phyloP scores from a whole-genome alignment of 2,113 vertebrate species.

The Oreocharis arfaki region DNA sequence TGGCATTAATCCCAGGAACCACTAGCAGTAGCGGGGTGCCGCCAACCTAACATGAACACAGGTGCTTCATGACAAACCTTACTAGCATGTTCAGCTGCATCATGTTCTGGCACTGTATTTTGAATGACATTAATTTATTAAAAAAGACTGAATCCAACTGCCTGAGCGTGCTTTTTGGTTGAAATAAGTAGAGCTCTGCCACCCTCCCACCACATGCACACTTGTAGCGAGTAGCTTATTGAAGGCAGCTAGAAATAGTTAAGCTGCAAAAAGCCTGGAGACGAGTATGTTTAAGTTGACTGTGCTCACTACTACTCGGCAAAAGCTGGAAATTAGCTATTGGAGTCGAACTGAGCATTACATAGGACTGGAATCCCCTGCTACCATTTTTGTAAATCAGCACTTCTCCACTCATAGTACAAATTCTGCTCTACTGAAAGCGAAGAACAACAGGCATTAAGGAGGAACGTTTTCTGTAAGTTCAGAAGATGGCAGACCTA shows the following conservation, averaged over 20 bases:
- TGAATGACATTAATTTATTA: slow-evolving; percentile 99
- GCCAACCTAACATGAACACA: slow-evolving; percentile 84
- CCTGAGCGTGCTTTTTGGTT: not conserved
- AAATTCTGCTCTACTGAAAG: not conserved
- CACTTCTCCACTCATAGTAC: not conserved
- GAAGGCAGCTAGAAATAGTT: not conserved
- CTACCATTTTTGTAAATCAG: not conserved
- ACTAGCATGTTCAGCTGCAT: slow-evolving; percentile 97
- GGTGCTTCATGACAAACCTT: slow-evolving; percentile 91
- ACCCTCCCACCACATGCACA: not conserved
- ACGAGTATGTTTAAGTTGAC: fast-evolving
- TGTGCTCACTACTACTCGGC: not conserved
- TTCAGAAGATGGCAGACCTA: not conserved
- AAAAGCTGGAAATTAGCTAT: not conserved
- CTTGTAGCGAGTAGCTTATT: not conserved
- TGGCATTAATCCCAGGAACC: slow-evolving; percentile 85
- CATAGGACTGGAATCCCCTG: not conserved
- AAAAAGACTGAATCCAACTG: slow-evolving; percentile 76
- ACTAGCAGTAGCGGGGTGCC: slow-evolving; percentile 81
- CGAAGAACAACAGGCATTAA: not conserved
- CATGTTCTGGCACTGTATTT: slow-evolving; percentile 99
- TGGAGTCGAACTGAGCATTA: not conserved
- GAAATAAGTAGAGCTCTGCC: not conserved
- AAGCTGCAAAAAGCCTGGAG: not conserved
- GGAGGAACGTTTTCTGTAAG: not conserved